Percentiles rank a stretch among this genome's conserved stretches.
phyloP scores from a whole-genome alignment of 2,888 invertebrate species.

The Cheilosia urbana region DNA sequence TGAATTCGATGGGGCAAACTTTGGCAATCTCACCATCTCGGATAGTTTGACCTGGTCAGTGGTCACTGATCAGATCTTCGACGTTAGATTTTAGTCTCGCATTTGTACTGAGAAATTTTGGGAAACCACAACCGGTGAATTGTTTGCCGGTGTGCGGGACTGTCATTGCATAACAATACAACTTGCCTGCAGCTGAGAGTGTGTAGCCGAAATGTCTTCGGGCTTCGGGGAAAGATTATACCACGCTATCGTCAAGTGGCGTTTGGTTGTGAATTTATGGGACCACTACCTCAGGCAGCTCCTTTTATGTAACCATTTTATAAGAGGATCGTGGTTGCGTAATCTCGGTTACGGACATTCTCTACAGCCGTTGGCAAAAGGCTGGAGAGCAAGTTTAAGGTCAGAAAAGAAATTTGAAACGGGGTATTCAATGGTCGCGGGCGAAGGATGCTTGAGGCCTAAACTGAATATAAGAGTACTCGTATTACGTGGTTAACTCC shows the following conservation, averaged over 20 bases:
- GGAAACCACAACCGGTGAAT: conserved; percentile 15
- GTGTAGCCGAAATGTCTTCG: conserved; percentile 39
- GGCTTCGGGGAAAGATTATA: conserved; percentile 30
- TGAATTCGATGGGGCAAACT: conserved; percentile 37
- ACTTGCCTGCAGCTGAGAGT: conserved; percentile 32
- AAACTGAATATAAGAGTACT: too few relatives aligned
- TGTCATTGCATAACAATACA: conserved; percentile 43
- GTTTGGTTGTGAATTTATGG: conserved; percentile 26
- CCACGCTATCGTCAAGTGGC: conserved; percentile 40
- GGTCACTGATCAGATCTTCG: conserved; percentile 20
- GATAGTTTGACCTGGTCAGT: conserved; percentile 1
- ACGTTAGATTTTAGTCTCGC: neutral
- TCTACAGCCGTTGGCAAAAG: conserved; percentile 29
- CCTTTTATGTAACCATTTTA: conserved; percentile 17
- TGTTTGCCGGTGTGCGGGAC: conserved; percentile 39
- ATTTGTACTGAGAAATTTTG: neutral
- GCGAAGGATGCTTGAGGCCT: too few relatives aligned
- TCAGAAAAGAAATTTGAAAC: conserved; percentile 28
- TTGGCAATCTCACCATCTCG: conserved; percentile 40
- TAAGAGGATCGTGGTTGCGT: conserved; percentile 57
- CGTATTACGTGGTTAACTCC: neutral
- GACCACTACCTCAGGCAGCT: conserved; percentile 21
- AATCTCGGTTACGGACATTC: conserved; percentile 47
- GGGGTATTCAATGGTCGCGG: too few relatives aligned
- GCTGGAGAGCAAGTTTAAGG: conserved; percentile 58